Evolutionary conservation across 2,113 vertebrate species (phyloP), one percentile per base, ranked within the genome.

Genomic region (Butorides virescens): DNA sequence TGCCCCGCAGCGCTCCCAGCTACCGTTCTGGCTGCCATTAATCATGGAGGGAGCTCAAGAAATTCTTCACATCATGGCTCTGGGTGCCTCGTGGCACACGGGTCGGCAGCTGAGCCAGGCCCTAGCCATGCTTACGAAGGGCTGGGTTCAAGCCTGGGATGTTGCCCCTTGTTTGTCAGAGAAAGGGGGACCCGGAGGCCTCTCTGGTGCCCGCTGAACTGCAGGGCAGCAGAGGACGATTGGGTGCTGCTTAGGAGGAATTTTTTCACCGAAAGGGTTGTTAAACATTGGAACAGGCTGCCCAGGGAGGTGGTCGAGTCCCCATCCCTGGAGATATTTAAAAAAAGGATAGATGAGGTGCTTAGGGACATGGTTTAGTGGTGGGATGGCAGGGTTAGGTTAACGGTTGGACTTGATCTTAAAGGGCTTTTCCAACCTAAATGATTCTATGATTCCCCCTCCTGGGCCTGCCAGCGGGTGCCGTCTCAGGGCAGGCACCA

Each of bases 21-120:
- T 46, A 42, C 34, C 1, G 1, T n/a, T 86, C 34, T 65, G 58
- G 36, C 16, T 7, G 5, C 70, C 5, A 1, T 29, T 52, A 63
- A 13, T 32, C 32, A 32, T 11, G 53, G 26, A 56, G 12, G 63
- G 32, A 55, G 42, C 27, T 79, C 19, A 15, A 62, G n/a, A 76
- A 76, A 19, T n/a, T 47, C n/a, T 62, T 36, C 36, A 7, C 0
- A 0, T 79, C 36, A 4, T 7, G 42, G 27, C 11, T 62, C 56
- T 44, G 47, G 13, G 34, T 19, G 17, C 44, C 32, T 34, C 21
- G 6, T 7, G 27, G 15, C 0, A 2, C 66, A 7, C 0, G 0
- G 23, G 9, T 21, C 42, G 55, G 14, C 0, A 2, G 17, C 58
- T n/a, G 42, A 79, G 34, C 15, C 34, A 44, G 32, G 11, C 16